Percentiles rank a stretch among this genome's conserved stretches.
phyloP scores from a whole-genome alignment of 2,797 vertebrate genomes.

The Schizothorax lantsangensis region DNA sequence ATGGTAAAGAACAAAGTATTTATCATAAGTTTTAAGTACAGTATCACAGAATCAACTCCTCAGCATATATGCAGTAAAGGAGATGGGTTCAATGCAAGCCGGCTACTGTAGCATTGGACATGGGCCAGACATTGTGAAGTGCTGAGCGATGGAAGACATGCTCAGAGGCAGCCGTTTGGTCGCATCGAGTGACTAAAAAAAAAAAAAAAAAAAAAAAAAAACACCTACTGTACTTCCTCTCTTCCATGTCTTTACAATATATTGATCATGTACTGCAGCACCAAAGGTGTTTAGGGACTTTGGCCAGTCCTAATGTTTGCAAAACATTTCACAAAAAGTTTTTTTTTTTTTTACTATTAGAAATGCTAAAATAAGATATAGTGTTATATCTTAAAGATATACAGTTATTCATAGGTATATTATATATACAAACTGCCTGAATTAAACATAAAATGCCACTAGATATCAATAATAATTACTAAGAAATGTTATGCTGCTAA shows the following conservation, averaged over 20 bases:
- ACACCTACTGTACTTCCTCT: background rate
- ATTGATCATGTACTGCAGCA: background rate
- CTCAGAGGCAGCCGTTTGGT: constrained; percentile 49
- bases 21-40: background rate
- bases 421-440: no score
- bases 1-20: background rate
- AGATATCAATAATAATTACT: no score
- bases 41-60: constrained; percentile 23
- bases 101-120: constrained; percentile 57
- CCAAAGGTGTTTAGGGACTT: background rate
- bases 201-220: background rate
- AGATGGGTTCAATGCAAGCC: background rate
- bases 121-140: constrained; percentile 63
- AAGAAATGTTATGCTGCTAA: no score
- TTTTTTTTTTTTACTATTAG: background rate
- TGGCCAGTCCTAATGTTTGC: background rate
- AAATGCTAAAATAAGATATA: background rate
- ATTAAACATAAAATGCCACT: no score
- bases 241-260: background rate
- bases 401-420: no score
- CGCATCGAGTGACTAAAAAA: constrained; percentile 50
- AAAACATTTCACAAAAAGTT: background rate
- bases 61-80: constrained; percentile 22
- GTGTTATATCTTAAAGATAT: no score
- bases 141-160: constrained; percentile 68